phyloP scores from a whole-genome alignment of 2,797 vertebrate genomes.

The Margarornis squamiger region DNA sequence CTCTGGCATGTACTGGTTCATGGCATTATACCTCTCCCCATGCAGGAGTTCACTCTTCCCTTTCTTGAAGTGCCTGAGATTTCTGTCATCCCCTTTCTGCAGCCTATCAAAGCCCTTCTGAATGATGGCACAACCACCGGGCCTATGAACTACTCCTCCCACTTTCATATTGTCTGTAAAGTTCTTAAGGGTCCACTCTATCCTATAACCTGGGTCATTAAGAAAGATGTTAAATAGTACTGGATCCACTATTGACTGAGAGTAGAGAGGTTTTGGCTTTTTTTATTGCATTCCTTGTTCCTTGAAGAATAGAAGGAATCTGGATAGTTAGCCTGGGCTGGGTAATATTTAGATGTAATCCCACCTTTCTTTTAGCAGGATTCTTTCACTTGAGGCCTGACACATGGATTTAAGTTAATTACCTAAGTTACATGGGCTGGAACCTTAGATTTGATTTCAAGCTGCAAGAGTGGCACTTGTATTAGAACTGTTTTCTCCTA shows the following conservation, averaged over 20 bases:
- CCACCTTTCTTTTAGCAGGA: background rate
- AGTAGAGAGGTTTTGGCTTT: background rate
- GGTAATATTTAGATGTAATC: background rate
- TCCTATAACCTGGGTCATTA: background rate
- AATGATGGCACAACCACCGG: background rate
- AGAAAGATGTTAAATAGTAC: background rate
- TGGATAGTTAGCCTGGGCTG: background rate
- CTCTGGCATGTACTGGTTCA: rapidly evolving
- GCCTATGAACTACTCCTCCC: background rate
- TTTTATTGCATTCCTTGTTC: background rate
- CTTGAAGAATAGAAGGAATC: background rate
- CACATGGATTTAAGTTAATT: background rate
- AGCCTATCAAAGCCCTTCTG: background rate
- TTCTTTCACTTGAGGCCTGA: background rate
- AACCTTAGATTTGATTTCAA: background rate
- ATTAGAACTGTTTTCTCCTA: constrained; percentile 31
- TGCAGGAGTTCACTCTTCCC: background rate
- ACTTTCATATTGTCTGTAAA: background rate
- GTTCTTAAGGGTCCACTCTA: background rate
- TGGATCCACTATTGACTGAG: background rate
- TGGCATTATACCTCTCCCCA: background rate
- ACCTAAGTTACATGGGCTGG: background rate
- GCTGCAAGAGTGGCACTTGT: background rate
- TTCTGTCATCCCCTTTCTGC: background rate
- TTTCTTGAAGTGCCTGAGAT: background rate